phyloP scores from a whole-genome alignment of 2,113 vertebrate species.

The Paramormyrops kingsleyae region DNA sequence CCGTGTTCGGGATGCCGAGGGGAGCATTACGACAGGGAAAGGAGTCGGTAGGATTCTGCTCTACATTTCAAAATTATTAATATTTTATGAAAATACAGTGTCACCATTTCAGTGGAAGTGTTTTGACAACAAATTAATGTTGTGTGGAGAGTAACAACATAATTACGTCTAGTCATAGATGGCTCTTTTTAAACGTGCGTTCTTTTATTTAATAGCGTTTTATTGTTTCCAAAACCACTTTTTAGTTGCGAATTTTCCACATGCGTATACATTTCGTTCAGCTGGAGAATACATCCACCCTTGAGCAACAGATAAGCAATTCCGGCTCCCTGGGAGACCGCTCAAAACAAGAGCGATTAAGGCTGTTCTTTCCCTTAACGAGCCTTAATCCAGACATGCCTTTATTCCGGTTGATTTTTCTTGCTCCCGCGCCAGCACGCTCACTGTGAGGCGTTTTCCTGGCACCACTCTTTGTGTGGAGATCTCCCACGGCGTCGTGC shows the following conservation, averaged over 20 bases:
- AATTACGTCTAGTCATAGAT: neutral
- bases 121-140: slow-evolving; percentile 4
- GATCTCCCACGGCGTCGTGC: slow-evolving; percentile 28
- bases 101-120: neutral
- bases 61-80: neutral
- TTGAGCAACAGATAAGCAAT: slow-evolving; percentile 60
- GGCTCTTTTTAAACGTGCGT: neutral
- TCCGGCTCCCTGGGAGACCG: slow-evolving; percentile 52
- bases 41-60: neutral
- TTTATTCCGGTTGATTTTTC: slow-evolving; percentile 59
- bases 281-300: slow-evolving; percentile 54
- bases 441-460: slow-evolving; percentile 39
- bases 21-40: neutral
- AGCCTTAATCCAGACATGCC: slow-evolving; percentile 67
- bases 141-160: neutral
- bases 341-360: slow-evolving; percentile 59
- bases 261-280: slow-evolving; percentile 30
- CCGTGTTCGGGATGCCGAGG: neutral
- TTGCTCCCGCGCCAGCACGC: slow-evolving; percentile 44
- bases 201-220: slow-evolving; percentile 1
- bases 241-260: slow-evolving; percentile 8
- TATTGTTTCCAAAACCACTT: neutral
- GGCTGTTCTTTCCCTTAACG: slow-evolving; percentile 54
- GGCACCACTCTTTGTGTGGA: slow-evolving; percentile 33
- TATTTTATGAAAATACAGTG: neutral